Conservation (phyloP, 2,113 vertebrate species). For the Chiloscyllium plagiosum region DNA sequence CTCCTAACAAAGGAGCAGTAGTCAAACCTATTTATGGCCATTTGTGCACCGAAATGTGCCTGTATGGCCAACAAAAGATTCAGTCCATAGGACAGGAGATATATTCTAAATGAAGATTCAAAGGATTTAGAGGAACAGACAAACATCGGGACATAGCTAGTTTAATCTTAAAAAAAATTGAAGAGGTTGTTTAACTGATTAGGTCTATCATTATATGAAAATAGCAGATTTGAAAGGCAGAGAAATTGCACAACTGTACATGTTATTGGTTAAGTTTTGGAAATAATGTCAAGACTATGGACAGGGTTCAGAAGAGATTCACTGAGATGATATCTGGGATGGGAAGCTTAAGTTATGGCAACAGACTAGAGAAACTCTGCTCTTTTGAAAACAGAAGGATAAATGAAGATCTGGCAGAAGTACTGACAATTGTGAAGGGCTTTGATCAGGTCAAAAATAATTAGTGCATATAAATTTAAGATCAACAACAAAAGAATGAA, state of each 20-base stretch:
- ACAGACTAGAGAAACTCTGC: background rate
- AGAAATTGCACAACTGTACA: background rate
- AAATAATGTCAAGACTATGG: background rate
- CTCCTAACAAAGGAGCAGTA: too few species aligned
- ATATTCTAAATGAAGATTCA: background rate
- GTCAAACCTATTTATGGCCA: background rate
- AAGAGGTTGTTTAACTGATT: background rate
- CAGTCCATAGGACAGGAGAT: background rate
- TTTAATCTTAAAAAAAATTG: background rate
- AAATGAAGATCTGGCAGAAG: background rate
- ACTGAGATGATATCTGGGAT: background rate
- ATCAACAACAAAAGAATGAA: background rate
- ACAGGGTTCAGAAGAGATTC: background rate
- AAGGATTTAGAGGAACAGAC: background rate
- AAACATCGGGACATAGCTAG: background rate
- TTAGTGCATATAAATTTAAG: background rate
- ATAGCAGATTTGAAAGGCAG: background rate
- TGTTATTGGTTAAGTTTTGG: background rate
- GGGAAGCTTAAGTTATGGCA: background rate
- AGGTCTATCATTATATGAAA: background rate
- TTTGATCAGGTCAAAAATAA: background rate
- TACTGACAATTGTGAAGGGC: background rate
- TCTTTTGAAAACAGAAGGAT: background rate
- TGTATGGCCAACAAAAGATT: too few species aligned
- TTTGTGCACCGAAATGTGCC: background rate